A percentile compares a stretch with the other conserved stretches of the same genome.
phyloP scores from a whole-genome alignment of 2,888 invertebrate genomes.

The Bombylius major region DNA sequence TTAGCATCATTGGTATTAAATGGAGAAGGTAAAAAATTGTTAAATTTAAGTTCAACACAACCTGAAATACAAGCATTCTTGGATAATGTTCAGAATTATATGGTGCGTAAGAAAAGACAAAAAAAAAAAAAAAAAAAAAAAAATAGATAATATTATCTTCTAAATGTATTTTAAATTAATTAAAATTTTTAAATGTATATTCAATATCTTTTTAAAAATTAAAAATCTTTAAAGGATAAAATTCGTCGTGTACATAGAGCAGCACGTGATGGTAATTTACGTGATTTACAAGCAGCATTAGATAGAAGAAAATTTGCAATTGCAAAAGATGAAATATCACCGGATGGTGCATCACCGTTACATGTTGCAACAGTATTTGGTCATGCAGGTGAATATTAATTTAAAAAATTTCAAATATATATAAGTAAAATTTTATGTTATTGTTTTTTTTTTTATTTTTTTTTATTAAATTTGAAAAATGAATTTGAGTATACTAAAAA shows the following conservation, averaged over 20 bases:
- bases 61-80: constrained; percentile 76
- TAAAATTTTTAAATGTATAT: not conserved
- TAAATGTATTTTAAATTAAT: not conserved
- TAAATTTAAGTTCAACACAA: constrained; percentile 56
- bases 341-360: constrained; percentile 71
- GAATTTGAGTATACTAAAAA: too few relatives aligned
- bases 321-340: constrained; percentile 71
- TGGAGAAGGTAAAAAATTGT: constrained; percentile 69
- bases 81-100: constrained; percentile 74
- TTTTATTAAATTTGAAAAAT: too few relatives aligned
- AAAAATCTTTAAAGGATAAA: constrained; percentile 51
- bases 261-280: constrained; percentile 69
- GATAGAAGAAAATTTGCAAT: constrained; percentile 85
- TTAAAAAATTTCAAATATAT: not conserved
- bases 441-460: too few relatives aligned
- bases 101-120: constrained; percentile 45
- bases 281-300: constrained; percentile 71
- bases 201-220: not conserved
- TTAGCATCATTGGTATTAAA: constrained; percentile 78
- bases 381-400: constrained; percentile 50
- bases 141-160: not conserved
- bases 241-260: constrained; percentile 80
- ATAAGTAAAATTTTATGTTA: too few relatives aligned
- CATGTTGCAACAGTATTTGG: constrained; percentile 79
- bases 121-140: not conserved